Conservation (phyloP, 2,888 invertebrate genomes). For the Eledona agricola region DNA sequence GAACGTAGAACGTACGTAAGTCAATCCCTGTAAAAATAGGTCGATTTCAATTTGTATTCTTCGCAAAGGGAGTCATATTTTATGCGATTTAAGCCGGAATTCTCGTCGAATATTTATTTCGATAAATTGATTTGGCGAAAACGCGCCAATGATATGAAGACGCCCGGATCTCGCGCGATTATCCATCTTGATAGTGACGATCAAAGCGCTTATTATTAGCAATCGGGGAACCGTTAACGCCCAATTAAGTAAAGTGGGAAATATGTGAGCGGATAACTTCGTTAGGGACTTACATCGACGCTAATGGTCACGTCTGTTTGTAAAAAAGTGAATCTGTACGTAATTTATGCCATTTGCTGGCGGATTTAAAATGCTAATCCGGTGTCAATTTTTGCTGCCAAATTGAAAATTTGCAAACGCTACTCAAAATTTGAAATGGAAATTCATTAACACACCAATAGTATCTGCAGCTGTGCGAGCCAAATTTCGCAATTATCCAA, state of each 20-base stretch:
- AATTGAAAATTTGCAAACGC: constrained; percentile 43
- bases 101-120: constrained; percentile 39
- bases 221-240: constrained; percentile 26
- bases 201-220: no score
- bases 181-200: not conserved
- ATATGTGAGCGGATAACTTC: constrained; percentile 32
- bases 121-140: constrained; percentile 37
- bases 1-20: constrained; percentile 18
- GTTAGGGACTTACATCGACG: constrained; percentile 30
- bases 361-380: constrained; percentile 45
- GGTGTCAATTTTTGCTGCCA: constrained; percentile 41
- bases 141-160: constrained; percentile 12
- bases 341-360: constrained; percentile 41
- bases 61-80: constrained; percentile 36
- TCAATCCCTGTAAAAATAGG: constrained; percentile 25
- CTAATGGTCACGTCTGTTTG: constrained; percentile 30
- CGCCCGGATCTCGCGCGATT: not conserved
- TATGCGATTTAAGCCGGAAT: constrained; percentile 38
- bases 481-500: constrained; percentile 21
- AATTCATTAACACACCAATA: constrained; percentile 36
- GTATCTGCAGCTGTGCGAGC: constrained; percentile 18
- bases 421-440: constrained; percentile 39
- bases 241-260: constrained; percentile 31
- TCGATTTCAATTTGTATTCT: constrained; percentile 37
- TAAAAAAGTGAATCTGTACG: constrained; percentile 22